phyloP scores from a whole-genome alignment of 2,797 vertebrate species.

The Pantherophis vulpinus region DNA sequence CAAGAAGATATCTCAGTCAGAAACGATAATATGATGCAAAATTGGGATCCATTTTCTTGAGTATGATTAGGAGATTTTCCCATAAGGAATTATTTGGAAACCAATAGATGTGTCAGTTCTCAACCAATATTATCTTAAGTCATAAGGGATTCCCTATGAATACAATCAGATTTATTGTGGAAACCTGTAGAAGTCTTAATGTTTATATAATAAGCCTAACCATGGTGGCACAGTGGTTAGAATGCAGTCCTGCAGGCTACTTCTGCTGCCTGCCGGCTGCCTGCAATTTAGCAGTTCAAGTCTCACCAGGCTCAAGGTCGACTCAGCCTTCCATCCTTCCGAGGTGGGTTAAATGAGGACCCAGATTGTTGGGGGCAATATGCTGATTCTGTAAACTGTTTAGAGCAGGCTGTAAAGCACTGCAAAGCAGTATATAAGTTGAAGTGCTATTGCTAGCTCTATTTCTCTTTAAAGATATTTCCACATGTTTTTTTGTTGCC shows the following conservation, averaged over 20 bases:
- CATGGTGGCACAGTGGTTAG: too few relatives aligned
- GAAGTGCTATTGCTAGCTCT: background rate
- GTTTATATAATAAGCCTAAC: background rate
- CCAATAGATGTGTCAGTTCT: background rate
- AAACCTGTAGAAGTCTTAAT: background rate
- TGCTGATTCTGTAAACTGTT: too few relatives aligned
- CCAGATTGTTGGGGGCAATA: too few relatives aligned
- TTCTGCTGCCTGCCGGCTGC: too few relatives aligned
- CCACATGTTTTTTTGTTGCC: background rate
- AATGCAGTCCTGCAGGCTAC: too few relatives aligned
- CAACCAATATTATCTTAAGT: background rate
- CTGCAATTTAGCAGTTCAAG: too few relatives aligned
- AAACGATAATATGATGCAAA: slow-evolving; percentile 24
- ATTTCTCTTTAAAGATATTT: background rate
- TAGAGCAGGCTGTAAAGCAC: too few relatives aligned
- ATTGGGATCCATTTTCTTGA: background rate
- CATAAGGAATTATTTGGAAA: background rate
- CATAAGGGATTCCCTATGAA: background rate
- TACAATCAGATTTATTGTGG: background rate
- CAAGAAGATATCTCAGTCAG: slow-evolving; percentile 27
- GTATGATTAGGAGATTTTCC: background rate
- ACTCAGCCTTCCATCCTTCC: too few relatives aligned
- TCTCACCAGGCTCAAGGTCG: too few relatives aligned
- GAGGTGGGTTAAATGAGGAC: too few relatives aligned
- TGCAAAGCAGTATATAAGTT: too few relatives aligned